Conservation (phyloP, 2,797 vertebrate genomes). For the Myoxocephalus aenaeus region DNA sequence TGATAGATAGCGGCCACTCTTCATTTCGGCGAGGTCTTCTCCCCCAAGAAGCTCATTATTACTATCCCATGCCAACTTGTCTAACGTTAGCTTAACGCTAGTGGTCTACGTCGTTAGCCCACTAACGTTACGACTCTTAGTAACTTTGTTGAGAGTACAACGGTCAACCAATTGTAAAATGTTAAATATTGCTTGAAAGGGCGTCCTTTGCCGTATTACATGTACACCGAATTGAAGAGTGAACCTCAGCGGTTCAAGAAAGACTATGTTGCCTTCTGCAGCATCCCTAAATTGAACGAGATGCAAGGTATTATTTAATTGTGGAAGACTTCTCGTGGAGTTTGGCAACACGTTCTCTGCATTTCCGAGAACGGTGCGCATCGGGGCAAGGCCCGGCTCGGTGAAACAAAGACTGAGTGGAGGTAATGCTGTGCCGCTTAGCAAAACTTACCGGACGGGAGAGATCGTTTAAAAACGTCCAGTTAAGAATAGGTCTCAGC, state of each 20-base stretch:
- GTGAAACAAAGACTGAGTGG: slow-evolving; percentile 81
- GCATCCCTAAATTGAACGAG: neutral
- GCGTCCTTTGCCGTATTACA: rapidly evolving
- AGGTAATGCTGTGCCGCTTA: slow-evolving; percentile 49
- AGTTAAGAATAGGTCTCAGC: slow-evolving; percentile 51
- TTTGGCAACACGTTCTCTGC: slow-evolving; percentile 51
- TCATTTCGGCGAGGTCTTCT: slow-evolving; percentile 39
- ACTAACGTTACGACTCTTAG: neutral
- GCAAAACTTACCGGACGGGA: slow-evolving; percentile 75
- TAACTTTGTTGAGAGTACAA: slow-evolving; percentile 50
- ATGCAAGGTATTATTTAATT: neutral
- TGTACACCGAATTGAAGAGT: slow-evolving; percentile 31
- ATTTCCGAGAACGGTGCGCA: slow-evolving; percentile 16
- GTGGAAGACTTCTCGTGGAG: slow-evolving; percentile 28
- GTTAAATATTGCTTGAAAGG: rapidly evolving
- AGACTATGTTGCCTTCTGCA: rapidly evolving
- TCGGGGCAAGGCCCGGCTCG: slow-evolving; percentile 73
- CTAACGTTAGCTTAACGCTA: neutral
- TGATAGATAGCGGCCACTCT: rapidly evolving
- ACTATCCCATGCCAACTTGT: slow-evolving; percentile 35
- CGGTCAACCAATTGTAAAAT: neutral
- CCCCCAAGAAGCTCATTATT: rapidly evolving
- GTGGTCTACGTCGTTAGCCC: neutral
- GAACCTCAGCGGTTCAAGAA: rapidly evolving
- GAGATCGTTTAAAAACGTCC: slow-evolving; percentile 58